Evolutionary conservation across 2,797 vertebrate genomes (phyloP).

Genomic region (Pogoniulus pusillus): DNA sequence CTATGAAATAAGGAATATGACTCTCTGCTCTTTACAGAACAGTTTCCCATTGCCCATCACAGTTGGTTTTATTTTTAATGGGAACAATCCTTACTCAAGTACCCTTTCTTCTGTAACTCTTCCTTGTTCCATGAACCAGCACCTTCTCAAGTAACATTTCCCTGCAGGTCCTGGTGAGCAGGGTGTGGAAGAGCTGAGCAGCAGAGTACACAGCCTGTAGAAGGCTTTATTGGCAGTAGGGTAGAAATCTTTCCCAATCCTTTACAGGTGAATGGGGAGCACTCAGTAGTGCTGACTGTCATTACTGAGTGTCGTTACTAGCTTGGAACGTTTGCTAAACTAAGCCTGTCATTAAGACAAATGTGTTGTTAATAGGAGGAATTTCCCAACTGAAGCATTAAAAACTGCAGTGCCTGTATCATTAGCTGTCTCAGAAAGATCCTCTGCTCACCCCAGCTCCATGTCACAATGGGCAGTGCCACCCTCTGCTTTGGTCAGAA

Average conservation of each 20-base stretch:
- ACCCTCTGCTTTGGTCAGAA: not conserved
- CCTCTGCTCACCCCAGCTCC: not conserved
- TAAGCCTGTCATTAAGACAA: constrained; percentile 61
- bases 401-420: constrained; percentile 26
- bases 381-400: constrained; percentile 61
- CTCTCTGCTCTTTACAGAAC: not conserved
- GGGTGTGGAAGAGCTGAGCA: not conserved
- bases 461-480: not conserved
- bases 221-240: not conserved
- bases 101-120: not conserved
- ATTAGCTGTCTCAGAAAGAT: not conserved
- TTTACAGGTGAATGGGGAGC: constrained; percentile 62
- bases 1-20: not conserved
- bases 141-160: not conserved
- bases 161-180: not conserved
- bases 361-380: constrained; percentile 48
- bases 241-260: constrained; percentile 4
- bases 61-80: not conserved
- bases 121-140: not conserved
- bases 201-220: not conserved
- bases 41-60: not conserved
- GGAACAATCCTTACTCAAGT: not conserved
- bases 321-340: constrained; percentile 45
- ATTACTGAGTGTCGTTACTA: constrained; percentile 50
- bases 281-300: constrained; percentile 3